These are phyloP conservation scores for Arvicanthis niloticus DNA, from an alignment of 2,113 vertebrate species.

Conservation along the genomic window DNA sequence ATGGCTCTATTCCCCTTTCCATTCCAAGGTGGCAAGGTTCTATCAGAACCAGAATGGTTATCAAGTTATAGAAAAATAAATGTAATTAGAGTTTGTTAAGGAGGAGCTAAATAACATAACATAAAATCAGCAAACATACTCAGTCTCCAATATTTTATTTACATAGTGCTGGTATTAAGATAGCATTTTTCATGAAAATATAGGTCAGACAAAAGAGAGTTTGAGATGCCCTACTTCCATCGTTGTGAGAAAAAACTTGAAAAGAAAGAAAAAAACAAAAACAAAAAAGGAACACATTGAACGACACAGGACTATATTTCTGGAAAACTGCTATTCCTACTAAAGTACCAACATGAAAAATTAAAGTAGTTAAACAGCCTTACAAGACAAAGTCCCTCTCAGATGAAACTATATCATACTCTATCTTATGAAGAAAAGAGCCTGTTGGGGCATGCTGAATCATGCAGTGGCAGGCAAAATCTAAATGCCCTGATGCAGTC, in stretches of 20 bases:
- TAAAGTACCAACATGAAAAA: background rate
- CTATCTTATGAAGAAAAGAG: fast-evolving
- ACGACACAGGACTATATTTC: fast-evolving
- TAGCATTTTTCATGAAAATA: background rate
- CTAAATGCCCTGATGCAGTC: background rate
- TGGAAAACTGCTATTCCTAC: background rate
- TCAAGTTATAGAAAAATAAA: background rate
- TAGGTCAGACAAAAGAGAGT: background rate
- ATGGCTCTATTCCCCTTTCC: background rate
- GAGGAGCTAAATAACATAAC: background rate
- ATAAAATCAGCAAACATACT: background rate
- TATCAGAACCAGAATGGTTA: background rate
- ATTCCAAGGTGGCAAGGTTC: background rate
- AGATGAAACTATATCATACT: background rate
- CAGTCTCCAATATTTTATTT: background rate
- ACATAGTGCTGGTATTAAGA: background rate
- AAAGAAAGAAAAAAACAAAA: background rate
- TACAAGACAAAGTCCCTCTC: background rate
- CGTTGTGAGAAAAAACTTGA: background rate
- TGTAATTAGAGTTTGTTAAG: background rate
- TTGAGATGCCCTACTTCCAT: background rate
- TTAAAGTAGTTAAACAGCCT: background rate
- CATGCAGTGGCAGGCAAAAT: background rate
- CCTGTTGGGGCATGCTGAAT: background rate
- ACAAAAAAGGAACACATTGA: background rate